A percentile compares a stretch with the other conserved stretches of the same genome.
Evolutionary conservation across 2,888 invertebrate species (phyloP).

Genomic region (Heliconius ismenius): DNA sequence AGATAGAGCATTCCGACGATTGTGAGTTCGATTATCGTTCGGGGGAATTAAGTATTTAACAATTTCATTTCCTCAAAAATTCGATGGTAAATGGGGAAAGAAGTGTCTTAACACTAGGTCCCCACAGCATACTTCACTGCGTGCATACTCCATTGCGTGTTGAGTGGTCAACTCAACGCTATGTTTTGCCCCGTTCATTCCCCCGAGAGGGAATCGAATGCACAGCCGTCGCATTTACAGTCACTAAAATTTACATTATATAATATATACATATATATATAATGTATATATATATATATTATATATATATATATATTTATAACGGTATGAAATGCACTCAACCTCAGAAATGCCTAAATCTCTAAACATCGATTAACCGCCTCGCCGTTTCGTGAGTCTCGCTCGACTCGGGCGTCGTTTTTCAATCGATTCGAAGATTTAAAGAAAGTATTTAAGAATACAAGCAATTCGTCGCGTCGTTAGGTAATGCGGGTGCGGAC

Average conservation of each 20-base stretch:
- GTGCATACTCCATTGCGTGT: too few relatives aligned
- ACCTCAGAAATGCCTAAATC: slow-evolving; percentile 5
- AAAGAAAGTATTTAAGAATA: slow-evolving; percentile 54
- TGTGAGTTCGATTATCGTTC: not conserved
- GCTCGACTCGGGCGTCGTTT: slow-evolving; percentile 56
- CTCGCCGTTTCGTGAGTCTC: slow-evolving; percentile 61
- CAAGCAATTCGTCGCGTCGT: slow-evolving; percentile 76
- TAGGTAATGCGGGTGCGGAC: slow-evolving; percentile 63
- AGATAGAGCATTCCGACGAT: not conserved
- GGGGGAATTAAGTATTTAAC: too few relatives aligned
- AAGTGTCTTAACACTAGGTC: not conserved
- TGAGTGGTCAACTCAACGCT: too few relatives aligned
- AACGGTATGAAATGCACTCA: not conserved
- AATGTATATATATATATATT: too few relatives aligned
- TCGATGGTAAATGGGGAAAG: not conserved
- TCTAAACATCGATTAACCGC: slow-evolving; percentile 65
- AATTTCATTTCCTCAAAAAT: not conserved
- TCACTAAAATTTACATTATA: not conserved
- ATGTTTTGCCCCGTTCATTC: too few relatives aligned
- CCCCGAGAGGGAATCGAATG: too few relatives aligned
- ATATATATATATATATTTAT: too few relatives aligned
- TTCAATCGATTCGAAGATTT: slow-evolving; percentile 69
- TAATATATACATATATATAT: too few relatives aligned
- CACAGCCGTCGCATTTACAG: too few relatives aligned
- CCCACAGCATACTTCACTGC: too few relatives aligned